Conservation (phyloP, 2,888 invertebrate species). For the Pseudanteris insignis region DNA sequence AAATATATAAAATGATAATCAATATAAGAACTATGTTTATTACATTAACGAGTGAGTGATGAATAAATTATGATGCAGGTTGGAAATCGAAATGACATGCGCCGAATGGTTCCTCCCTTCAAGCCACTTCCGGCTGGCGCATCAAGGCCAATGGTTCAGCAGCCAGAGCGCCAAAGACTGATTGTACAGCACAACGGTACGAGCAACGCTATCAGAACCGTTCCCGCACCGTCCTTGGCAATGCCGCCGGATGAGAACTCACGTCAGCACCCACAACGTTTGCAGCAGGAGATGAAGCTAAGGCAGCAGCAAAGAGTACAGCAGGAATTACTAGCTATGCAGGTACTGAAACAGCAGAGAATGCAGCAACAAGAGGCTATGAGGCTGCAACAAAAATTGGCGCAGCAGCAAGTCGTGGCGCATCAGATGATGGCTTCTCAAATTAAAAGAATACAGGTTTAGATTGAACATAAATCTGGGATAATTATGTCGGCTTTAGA, state of each 20-base stretch:
- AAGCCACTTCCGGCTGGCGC: slow-evolving; percentile 77
- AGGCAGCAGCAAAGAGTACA: slow-evolving; percentile 55
- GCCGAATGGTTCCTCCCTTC: slow-evolving; percentile 75
- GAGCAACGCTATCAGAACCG: slow-evolving; percentile 48
- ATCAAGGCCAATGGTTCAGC: slow-evolving; percentile 72
- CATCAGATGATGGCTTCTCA: slow-evolving; percentile 51
- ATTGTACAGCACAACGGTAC: slow-evolving; percentile 62
- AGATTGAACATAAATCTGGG: slow-evolving; percentile 10
- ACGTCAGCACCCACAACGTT: slow-evolving; percentile 53
- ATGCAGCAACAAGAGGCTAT: slow-evolving; percentile 60
- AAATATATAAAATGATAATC: background rate
- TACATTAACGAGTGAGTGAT: slow-evolving; percentile 1
- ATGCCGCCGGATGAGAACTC: slow-evolving; percentile 52
- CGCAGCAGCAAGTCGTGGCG: slow-evolving; percentile 43
- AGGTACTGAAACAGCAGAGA: slow-evolving; percentile 59
- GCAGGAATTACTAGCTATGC: slow-evolving; percentile 58
- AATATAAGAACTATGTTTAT: background rate
- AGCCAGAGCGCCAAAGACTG: slow-evolving; percentile 68
- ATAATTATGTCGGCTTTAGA: slow-evolving; percentile 4
- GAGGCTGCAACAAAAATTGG: slow-evolving; percentile 54
- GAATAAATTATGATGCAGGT: slow-evolving; percentile 37
- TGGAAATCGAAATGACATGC: slow-evolving; percentile 46
- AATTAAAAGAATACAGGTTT: slow-evolving; percentile 56
- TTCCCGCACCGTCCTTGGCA: slow-evolving; percentile 47
- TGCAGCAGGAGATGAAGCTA: slow-evolving; percentile 53